These are phyloP conservation scores for Aurelia aurita DNA, from an alignment of 30 jellyfish, hydroid and myxozoan species.

Conservation along the genomic window DNA sequence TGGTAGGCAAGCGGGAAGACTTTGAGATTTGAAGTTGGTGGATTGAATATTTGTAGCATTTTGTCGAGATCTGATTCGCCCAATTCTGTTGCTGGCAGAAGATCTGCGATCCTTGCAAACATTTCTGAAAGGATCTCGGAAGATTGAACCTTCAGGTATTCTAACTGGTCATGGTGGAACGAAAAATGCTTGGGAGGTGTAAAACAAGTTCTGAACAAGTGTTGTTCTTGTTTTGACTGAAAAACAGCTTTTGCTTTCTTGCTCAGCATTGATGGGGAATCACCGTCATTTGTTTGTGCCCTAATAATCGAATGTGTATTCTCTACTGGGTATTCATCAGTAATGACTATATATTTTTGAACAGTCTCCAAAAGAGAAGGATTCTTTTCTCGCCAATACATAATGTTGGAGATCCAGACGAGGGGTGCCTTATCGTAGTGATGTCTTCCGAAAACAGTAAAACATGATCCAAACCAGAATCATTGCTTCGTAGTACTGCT, in stretches of 20 bases:
- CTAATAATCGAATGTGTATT: conserved; percentile 39
- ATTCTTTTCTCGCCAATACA: conserved; percentile 17
- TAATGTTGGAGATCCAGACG: conserved; percentile 20
- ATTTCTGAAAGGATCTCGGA: not conserved
- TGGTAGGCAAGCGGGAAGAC: not conserved
- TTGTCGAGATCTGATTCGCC: not conserved
- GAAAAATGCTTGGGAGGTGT: not conserved
- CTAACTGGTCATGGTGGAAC: not conserved
- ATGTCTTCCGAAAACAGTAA: conserved; percentile 19
- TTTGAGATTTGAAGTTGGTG: not conserved
- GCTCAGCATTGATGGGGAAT: not conserved
- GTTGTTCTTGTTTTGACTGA: conserved; percentile 10
- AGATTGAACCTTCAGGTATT: not conserved
- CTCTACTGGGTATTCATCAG: conserved; percentile 55
- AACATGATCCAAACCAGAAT: conserved; percentile 21
- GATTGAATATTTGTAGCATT: not conserved
- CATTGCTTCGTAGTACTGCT: not conserved
- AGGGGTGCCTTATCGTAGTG: conserved; percentile 5
- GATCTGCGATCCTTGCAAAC: not conserved
- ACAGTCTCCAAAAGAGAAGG: not conserved
- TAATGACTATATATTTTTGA: not conserved
- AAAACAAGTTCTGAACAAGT: not conserved
- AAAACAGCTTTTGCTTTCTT: not conserved
- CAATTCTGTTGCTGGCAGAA: not conserved
- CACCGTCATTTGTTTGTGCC: conserved; percentile 15